phyloP scores from a whole-genome alignment of 1,140 invertebrate species.

The Apocrypta bakeri region DNA sequence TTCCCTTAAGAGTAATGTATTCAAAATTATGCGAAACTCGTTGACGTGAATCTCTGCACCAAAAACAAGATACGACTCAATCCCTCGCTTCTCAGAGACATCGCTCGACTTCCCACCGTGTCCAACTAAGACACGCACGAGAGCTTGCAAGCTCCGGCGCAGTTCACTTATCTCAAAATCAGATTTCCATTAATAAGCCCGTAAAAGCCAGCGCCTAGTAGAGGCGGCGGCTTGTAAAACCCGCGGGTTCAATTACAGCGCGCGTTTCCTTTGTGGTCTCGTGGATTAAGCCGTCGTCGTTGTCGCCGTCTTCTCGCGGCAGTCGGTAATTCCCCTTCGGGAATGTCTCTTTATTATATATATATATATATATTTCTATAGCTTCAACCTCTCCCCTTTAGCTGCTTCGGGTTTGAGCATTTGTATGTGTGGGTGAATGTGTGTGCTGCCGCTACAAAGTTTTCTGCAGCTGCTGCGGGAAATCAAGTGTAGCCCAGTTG shows the following conservation, averaged over 20 bases:
- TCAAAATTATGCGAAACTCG: neutral
- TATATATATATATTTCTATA: no score
- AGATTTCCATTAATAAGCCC: slow-evolving; percentile 2
- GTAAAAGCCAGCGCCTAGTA: neutral
- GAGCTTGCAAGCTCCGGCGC: neutral
- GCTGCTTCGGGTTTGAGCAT: neutral
- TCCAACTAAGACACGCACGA: neutral
- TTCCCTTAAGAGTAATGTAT: no score
- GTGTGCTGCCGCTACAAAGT: neutral
- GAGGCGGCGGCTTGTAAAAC: neutral
- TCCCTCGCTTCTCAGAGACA: neutral
- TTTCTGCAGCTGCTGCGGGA: neutral
- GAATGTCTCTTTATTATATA: neutral
- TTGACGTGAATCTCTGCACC: neutral
- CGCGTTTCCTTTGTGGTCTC: slow-evolving; percentile 39
- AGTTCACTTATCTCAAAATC: neutral
- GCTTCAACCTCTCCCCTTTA: neutral
- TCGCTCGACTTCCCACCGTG: neutral
- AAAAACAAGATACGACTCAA: neutral
- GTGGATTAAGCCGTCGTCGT: slow-evolving; percentile 17
- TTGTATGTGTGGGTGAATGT: neutral
- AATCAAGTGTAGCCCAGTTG: slow-evolving; percentile 5
- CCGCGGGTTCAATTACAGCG: slow-evolving; percentile 40
- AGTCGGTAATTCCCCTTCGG: slow-evolving; percentile 14
- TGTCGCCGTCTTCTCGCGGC: neutral